Evolutionary conservation across 2,888 invertebrate species (phyloP), one percentile per base, ranked within the genome.

Genomic region (Tipula vernalis): DNA sequence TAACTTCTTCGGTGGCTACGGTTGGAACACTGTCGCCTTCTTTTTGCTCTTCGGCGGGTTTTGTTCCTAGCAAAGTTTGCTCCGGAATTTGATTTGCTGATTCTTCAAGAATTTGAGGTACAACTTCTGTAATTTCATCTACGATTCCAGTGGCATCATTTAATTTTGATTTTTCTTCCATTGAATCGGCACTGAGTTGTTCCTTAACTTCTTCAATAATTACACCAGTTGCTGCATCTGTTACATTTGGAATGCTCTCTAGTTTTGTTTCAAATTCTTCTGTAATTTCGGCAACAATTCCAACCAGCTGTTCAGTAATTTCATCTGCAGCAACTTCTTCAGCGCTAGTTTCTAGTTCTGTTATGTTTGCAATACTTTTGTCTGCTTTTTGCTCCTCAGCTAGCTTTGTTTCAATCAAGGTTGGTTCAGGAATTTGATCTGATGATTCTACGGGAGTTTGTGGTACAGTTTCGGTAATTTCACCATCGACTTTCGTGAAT

Each of bases 61-160:
- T 51, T 51, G 47, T 51, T 51, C 10, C 41, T 5, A 15, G 47
- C 5, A 51, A 2, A n/a, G n/a, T 5, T 51, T 3, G 4, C 13
- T 51, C 47, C n/a, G 47, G 13, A 51, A n/a, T n/a, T 10, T 89
- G 36, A 85, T 18, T 12, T 1, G 36, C n/a, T 12, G 36, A 8
- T 47, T 0, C 15, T 87, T 87, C 89, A n/a, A 1, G 3, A 12
- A 51, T n/a, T 51, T 51, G 47, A 51, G 47, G 3, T 0, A n/a
- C 47, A 89, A 0, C 90, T 87, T 87, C 86, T 71, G 83, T 28
- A 6, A 39, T 12, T 12, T 86, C 87, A 12, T 15, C 51, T 6
- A 3, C 15, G 6, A 6, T 15, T 57, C n/a, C 13, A 44, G 42
- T 39, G 57, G 28, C 44, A 85, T 42, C 42, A 0, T 0, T 6